A percentile compares a stretch with the other conserved stretches of the same genome.
Evolutionary conservation across 1,140 invertebrate genomes (phyloP).

Genomic region (Lasioglossum baleicum): DNA sequence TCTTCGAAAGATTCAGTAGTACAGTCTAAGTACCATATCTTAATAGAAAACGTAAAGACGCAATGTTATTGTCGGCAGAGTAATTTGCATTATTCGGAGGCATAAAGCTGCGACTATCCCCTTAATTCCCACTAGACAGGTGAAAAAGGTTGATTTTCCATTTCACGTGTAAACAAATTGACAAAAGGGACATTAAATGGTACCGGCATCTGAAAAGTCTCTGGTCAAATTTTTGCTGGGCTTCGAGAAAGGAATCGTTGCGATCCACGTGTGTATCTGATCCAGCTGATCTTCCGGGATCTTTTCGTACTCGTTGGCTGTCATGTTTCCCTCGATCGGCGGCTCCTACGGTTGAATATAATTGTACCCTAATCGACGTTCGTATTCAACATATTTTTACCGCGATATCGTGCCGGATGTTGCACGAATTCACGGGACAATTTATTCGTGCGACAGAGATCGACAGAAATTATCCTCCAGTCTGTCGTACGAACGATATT

Average conservation of each 20-base stretch:
- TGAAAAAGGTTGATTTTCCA: no score
- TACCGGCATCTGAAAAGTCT: slow-evolving; percentile 86
- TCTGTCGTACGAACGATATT: slow-evolving; percentile 6
- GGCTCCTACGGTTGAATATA: no score
- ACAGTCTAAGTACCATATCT: no score
- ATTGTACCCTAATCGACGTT: background rate
- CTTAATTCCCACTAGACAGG: no score
- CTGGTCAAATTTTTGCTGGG: slow-evolving; percentile 83
- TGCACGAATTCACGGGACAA: slow-evolving; percentile 7
- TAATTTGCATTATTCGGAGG: no score
- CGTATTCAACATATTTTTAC: slow-evolving; percentile 10
- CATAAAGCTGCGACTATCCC: no score
- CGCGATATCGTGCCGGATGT: background rate
- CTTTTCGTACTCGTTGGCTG: slow-evolving; percentile 32
- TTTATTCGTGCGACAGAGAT: background rate
- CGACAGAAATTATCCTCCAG: background rate
- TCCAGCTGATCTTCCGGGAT: slow-evolving; percentile 40
- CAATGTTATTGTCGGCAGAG: no score
- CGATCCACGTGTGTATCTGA: slow-evolving; percentile 81
- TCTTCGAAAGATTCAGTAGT: no score
- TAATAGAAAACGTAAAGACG: no score
- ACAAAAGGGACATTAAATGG: background rate
- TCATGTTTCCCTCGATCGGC: slow-evolving; percentile 9
- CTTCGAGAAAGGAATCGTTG: slow-evolving; percentile 81
- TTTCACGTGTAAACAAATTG: no score